These are phyloP conservation scores for Scaptomyza parva DNA, from an alignment of 2,888 invertebrate species.

Conservation along the genomic window DNA sequence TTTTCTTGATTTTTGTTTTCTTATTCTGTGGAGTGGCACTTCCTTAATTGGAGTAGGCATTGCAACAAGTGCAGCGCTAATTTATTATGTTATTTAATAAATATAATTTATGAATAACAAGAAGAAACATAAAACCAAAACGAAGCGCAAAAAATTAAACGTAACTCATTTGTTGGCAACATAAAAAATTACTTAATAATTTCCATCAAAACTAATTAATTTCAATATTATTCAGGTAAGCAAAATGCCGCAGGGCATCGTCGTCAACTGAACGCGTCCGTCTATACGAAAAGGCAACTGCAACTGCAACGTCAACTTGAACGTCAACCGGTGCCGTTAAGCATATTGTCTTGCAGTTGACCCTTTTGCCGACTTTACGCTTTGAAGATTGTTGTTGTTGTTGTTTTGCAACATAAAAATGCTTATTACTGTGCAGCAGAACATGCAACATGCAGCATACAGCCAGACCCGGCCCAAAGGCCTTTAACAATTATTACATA, in stretches of 20 bases:
- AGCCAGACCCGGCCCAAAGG: too few species aligned
- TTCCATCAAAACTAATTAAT: slow-evolving; percentile 76
- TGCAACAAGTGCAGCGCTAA: slow-evolving; percentile 73
- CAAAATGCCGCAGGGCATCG: slow-evolving; percentile 44
- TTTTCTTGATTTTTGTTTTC: slow-evolving; percentile 20
- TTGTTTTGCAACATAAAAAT: slow-evolving; percentile 70
- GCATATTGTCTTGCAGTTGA: slow-evolving; percentile 54
- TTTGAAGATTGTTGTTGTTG: slow-evolving; percentile 43
- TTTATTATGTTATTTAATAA: slow-evolving; percentile 77
- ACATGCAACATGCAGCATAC: slow-evolving; percentile 53
- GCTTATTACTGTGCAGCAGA: slow-evolving; percentile 66
- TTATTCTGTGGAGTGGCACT: slow-evolving; percentile 68
- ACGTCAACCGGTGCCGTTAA: slow-evolving; percentile 56
- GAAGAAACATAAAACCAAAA: slow-evolving; percentile 28
- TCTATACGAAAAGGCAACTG: slow-evolving; percentile 3
- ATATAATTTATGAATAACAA: slow-evolving; percentile 67
- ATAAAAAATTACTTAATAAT: slow-evolving; percentile 78
- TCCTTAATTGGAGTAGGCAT: slow-evolving; percentile 75
- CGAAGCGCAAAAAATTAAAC: not conserved
- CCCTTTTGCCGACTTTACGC: slow-evolving; percentile 47
- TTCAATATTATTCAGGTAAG: slow-evolving; percentile 70
- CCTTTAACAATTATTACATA: slow-evolving; percentile 54
- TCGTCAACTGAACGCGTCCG: slow-evolving; percentile 32
- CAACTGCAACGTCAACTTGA: not conserved
- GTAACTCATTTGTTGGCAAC: slow-evolving; percentile 52